Percentiles rank a stretch among this genome's conserved stretches.
These are phyloP conservation scores for Drosophila repleta DNA, from an alignment of 1,140 invertebrate genomes.

Conservation along the genomic window DNA sequence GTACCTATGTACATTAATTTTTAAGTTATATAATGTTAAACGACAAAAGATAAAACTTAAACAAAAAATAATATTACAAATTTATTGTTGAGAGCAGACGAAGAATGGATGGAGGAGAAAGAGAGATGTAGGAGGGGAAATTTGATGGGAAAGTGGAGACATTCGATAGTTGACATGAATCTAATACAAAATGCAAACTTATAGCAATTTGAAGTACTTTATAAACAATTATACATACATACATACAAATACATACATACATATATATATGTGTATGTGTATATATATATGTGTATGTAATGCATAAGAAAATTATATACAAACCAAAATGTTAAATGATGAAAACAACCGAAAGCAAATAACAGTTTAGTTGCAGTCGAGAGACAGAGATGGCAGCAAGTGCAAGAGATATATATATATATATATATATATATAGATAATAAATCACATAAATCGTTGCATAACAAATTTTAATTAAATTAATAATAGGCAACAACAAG, in stretches of 20 bases:
- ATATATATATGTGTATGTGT: no score
- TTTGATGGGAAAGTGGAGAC: constrained; percentile 39
- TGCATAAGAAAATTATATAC: constrained; percentile 47
- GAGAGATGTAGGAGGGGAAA: constrained; percentile 3
- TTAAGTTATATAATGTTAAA: constrained; percentile 66
- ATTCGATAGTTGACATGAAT: constrained; percentile 63
- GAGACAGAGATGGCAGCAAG: constrained; percentile 4
- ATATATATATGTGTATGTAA: no score
- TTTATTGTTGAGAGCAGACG: constrained; percentile 37
- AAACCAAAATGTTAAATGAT: background rate
- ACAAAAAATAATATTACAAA: constrained; percentile 16
- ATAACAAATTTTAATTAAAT: constrained; percentile 11
- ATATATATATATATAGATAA: background rate
- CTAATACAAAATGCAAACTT: constrained; percentile 80
- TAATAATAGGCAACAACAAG: constrained; percentile 1
- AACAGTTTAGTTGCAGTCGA: background rate
- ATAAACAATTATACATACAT: constrained; percentile 65
- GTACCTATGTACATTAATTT: constrained; percentile 70
- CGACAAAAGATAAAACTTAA: constrained; percentile 1
- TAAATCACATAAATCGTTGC: background rate
- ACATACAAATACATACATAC: constrained; percentile 41
- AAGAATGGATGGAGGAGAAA: constrained; percentile 14
- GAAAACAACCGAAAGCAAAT: background rate
- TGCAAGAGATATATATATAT: background rate
- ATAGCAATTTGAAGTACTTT: constrained; percentile 81